These are phyloP conservation scores for Leptodactylus fuscus DNA, from an alignment of 2,113 vertebrate genomes.

Conservation along the genomic window DNA sequence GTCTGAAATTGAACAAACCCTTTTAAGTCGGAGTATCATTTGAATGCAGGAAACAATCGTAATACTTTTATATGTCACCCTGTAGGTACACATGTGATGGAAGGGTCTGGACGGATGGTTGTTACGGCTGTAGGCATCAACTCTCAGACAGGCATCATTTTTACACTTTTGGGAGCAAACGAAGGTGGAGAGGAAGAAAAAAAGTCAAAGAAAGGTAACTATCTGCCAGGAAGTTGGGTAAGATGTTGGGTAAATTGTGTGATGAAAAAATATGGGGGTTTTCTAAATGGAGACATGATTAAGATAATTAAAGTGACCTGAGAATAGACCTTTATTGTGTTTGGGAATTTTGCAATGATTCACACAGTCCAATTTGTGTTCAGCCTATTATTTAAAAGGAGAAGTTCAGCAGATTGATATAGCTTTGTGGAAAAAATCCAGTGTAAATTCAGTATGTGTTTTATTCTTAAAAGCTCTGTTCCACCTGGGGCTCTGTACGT, in stretches of 20 bases:
- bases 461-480: too few relatives aligned
- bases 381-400: too few relatives aligned
- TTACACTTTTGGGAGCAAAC: constrained; percentile 88
- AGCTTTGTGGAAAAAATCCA: too few relatives aligned
- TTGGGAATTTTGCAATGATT: too few relatives aligned
- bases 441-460: too few relatives aligned
- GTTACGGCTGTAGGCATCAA: constrained; percentile 93
- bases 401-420: too few relatives aligned
- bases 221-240: neutral
- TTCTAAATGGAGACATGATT: neutral
- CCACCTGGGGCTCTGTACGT: too few relatives aligned
- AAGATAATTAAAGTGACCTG: neutral
- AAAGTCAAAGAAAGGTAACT: constrained; percentile 96
- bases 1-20: too few relatives aligned
- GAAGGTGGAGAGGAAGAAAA: constrained; percentile 88
- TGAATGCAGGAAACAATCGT: neutral
- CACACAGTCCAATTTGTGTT: too few relatives aligned
- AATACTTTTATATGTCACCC: neutral
- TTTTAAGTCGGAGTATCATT: neutral
- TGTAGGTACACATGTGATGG: constrained; percentile 97
- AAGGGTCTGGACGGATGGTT: constrained; percentile 94
- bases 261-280: neutral
- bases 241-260: neutral
- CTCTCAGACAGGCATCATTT: constrained; percentile 97
- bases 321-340: neutral